Evolutionary conservation across 2,888 invertebrate species (phyloP).

Genomic region (Ochropleura leucogaster): DNA sequence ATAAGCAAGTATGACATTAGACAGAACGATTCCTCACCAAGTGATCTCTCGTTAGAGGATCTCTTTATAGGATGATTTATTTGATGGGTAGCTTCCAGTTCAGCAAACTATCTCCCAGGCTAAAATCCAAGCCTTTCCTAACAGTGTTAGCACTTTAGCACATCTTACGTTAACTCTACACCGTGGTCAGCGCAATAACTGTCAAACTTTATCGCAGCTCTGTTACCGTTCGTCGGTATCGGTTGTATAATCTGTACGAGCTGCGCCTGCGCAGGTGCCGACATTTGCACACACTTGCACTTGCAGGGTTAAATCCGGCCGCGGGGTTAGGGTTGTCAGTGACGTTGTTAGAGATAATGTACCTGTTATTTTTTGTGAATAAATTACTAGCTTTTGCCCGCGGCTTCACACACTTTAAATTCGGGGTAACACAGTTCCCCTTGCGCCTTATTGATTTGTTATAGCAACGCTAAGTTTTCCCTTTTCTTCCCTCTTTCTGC

Average conservation of each 20-base stretch:
- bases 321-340: constrained; percentile 25
- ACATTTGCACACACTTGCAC: constrained; percentile 53
- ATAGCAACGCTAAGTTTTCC: no score
- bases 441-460: no score
- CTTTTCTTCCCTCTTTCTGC: no score
- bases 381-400: no score
- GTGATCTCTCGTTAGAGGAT: no score
- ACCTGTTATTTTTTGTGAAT: background rate
- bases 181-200: constrained; percentile 32
- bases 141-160: constrained; percentile 32
- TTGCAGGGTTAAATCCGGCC: constrained; percentile 48
- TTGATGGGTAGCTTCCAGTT: background rate
- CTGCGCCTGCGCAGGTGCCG: constrained; percentile 43
- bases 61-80: background rate
- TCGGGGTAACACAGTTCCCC: no score
- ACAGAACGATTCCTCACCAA: no score
- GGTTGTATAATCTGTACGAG: constrained; percentile 47
- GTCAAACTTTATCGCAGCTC: constrained; percentile 49
- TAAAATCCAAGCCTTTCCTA: background rate
- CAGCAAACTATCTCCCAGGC: background rate
- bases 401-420: no score
- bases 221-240: constrained; percentile 53
- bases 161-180: constrained; percentile 26
- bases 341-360: background rate
- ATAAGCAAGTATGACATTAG: no score